Evolutionary conservation across 2,113 vertebrate genomes (phyloP).

Genomic region (Cathartes aura): DNA sequence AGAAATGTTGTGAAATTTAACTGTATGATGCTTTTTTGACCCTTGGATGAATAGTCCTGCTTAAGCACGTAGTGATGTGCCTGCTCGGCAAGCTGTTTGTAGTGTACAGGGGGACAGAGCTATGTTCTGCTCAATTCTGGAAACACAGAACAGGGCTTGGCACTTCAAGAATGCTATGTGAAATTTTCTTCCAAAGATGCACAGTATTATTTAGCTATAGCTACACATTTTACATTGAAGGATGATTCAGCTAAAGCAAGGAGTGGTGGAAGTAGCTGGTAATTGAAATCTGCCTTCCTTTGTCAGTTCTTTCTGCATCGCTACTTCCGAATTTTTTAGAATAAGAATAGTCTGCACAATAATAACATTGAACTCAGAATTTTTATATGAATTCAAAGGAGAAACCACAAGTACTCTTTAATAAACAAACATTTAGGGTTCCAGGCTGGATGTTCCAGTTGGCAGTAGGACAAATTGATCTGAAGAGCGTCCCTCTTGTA

Average conservation of each 20-base stretch:
- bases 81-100: background rate
- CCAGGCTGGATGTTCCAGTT: slow-evolving; percentile 46
- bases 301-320: background rate
- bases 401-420: background rate
- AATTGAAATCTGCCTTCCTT: slow-evolving; percentile 12
- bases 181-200: background rate
- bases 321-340: background rate
- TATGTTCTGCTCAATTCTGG: background rate
- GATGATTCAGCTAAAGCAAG: background rate
- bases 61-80: background rate
- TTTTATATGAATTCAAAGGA: slow-evolving; percentile 19
- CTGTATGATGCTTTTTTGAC: background rate
- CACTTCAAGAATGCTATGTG: background rate
- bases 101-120: background rate
- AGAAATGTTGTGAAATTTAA: background rate
- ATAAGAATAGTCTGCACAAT: background rate
- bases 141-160: background rate
- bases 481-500: slow-evolving; percentile 48
- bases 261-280: background rate
- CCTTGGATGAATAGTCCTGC: background rate
- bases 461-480: slow-evolving; percentile 61
- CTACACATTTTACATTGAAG: background rate
- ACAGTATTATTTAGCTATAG: background rate
- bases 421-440: slow-evolving; percentile 44
- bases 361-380: background rate